Evolutionary conservation across 2,113 vertebrate species (phyloP).

Genomic region (Catharus fuscescens): DNA sequence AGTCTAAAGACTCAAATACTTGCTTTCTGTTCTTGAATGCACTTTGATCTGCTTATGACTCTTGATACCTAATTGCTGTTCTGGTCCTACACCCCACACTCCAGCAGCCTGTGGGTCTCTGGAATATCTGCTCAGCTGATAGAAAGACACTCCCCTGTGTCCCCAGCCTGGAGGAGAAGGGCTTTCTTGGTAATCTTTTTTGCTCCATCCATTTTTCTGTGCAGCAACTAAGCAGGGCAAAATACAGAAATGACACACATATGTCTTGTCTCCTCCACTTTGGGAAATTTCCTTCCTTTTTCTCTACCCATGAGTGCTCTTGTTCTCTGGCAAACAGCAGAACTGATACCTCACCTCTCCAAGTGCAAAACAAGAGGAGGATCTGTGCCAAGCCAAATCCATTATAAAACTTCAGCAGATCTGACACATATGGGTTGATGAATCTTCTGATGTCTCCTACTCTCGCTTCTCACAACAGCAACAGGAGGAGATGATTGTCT

Average conservation of each 20-base stretch:
- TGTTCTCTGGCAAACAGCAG: neutral
- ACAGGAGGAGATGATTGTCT: neutral
- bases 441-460: conserved; percentile 18
- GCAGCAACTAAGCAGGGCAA: neutral
- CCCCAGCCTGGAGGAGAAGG: neutral
- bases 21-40: neutral
- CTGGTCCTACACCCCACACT: neutral
- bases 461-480: conserved; percentile 13
- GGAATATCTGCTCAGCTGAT: neutral
- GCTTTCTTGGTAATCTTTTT: neutral
- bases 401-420: conserved; percentile 9
- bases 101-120: neutral
- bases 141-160: neutral
- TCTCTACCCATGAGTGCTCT: neutral
- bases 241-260: neutral
- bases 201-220: neutral
- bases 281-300: conserved; percentile 4
- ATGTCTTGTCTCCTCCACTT: conserved; percentile 4
- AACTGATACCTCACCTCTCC: conserved; percentile 32
- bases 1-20: neutral
- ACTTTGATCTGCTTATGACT: neutral
- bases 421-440: conserved; percentile 34
- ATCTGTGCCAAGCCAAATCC: neutral
- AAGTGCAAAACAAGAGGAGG: conserved; percentile 15
- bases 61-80: neutral